Evolutionary conservation across 1,140 invertebrate species (phyloP).

Genomic region (Scaptomyza montana): DNA sequence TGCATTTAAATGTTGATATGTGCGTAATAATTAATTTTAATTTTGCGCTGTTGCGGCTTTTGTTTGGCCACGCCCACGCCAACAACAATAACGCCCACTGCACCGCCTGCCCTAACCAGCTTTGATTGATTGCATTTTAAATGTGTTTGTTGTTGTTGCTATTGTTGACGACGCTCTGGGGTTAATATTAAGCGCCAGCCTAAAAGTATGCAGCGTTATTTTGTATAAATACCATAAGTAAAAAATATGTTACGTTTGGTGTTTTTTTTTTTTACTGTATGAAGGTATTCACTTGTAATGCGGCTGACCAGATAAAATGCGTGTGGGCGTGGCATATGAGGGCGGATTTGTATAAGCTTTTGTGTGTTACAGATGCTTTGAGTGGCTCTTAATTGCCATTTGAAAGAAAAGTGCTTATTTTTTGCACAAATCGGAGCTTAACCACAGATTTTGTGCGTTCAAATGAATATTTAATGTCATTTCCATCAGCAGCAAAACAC

Average conservation of each 20-base stretch:
- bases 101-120: background rate
- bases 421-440: slow-evolving; percentile 38
- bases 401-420: slow-evolving; percentile 2
- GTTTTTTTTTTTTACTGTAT: background rate
- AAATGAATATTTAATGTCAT: slow-evolving; percentile 46
- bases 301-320: background rate
- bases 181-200: slow-evolving; percentile 23
- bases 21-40: slow-evolving; percentile 60
- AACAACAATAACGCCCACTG: background rate
- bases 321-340: background rate
- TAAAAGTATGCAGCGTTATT: slow-evolving; percentile 35
- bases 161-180: background rate
- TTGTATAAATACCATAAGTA: background rate
- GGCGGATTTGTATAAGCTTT: slow-evolving; percentile 11
- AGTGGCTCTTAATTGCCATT: slow-evolving; percentile 32
- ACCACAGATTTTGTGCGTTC: slow-evolving; percentile 28
- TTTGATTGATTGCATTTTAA: slow-evolving; percentile 67
- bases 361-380: slow-evolving; percentile 18
- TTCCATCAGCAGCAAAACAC: slow-evolving; percentile 1
- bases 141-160: slow-evolving; percentile 35
- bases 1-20: slow-evolving; percentile 43
- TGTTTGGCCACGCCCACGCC: slow-evolving; percentile 17
- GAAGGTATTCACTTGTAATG: background rate
- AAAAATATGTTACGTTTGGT: background rate
- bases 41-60: slow-evolving; percentile 38